A percentile compares a stretch with the other conserved stretches of the same genome.
Evolutionary conservation across 2,888 invertebrate species (phyloP).

Genomic region (Chironomus riparius): DNA sequence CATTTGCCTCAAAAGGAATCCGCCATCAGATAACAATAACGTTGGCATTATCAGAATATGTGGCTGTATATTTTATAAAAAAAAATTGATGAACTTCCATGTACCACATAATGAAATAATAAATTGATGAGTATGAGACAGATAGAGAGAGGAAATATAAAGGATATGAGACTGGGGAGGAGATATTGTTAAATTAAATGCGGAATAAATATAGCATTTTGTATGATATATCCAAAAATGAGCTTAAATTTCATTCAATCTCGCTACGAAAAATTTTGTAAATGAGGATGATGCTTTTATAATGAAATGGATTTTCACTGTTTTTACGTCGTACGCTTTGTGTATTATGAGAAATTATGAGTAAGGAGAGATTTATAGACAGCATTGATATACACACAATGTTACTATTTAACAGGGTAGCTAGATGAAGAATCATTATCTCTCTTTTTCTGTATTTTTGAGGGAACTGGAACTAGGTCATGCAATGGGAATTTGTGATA

Average conservation of each 20-base stretch:
- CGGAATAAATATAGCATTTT: not conserved
- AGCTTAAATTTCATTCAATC: too few species aligned
- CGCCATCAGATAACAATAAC: too few species aligned
- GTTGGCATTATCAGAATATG: too few species aligned
- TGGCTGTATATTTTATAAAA: not conserved
- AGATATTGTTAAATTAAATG: not conserved
- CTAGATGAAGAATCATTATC: too few species aligned
- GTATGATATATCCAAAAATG: too few species aligned
- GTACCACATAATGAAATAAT: not conserved
- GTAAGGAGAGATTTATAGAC: not conserved
- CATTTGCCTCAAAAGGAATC: not conserved
- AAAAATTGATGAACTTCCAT: not conserved
- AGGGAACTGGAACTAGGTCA: too few species aligned
- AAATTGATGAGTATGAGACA: not conserved
- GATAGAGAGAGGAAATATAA: not conserved
- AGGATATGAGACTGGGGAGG: too few species aligned
- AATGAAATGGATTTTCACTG: not conserved
- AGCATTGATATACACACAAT: not conserved
- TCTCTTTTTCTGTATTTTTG: too few species aligned
- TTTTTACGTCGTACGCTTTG: not conserved
- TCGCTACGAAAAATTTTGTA: too few species aligned
- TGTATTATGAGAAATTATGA: not conserved
- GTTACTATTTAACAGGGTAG: not conserved
- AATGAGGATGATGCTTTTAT: not conserved
- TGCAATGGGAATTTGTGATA: too few species aligned